These are phyloP conservation scores for Monochamus alternatus DNA, from an alignment of 2,888 invertebrate species.

Conservation along the genomic window DNA sequence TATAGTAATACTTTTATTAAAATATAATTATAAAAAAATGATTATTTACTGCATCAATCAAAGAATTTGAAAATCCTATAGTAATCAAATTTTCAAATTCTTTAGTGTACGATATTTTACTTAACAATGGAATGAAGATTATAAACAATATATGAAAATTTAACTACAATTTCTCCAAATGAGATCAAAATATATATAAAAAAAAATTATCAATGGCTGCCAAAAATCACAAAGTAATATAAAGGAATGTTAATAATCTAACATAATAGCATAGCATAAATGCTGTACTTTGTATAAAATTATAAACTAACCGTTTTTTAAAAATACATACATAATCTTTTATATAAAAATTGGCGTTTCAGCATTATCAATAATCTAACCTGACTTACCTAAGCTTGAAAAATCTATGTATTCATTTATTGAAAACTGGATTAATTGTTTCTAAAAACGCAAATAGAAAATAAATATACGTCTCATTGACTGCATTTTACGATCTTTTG, in stretches of 20 bases:
- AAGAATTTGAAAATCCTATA: not conserved
- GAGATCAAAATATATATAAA: constrained; percentile 42
- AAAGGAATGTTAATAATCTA: constrained; percentile 58
- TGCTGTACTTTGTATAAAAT: constrained; percentile 28
- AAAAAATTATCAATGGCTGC: constrained; percentile 55
- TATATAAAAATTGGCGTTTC: constrained; percentile 31
- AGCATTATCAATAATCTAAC: constrained; percentile 26
- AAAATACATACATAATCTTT: constrained; percentile 26
- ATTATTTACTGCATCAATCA: constrained; percentile 3
- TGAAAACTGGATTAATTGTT: too few relatives aligned
- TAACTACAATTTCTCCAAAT: constrained; percentile 39
- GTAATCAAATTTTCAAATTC: constrained; percentile 3
- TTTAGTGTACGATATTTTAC: constrained; percentile 19
- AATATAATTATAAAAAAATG: constrained; percentile 30
- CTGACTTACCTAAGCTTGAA: constrained; percentile 1
- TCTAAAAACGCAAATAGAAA: not conserved
- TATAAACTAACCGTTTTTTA: constrained; percentile 29
- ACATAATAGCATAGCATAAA: constrained; percentile 27
- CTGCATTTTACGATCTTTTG: not conserved
- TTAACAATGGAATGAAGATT: constrained; percentile 31
- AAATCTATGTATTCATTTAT: not conserved
- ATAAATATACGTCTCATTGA: not conserved
- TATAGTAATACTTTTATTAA: constrained; percentile 42
- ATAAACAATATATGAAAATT: constrained; percentile 43
- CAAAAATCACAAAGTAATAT: constrained; percentile 59